These are phyloP conservation scores for Petrophora chlorosata DNA, from an alignment of 2,888 invertebrate genomes.

Conservation along the genomic window DNA sequence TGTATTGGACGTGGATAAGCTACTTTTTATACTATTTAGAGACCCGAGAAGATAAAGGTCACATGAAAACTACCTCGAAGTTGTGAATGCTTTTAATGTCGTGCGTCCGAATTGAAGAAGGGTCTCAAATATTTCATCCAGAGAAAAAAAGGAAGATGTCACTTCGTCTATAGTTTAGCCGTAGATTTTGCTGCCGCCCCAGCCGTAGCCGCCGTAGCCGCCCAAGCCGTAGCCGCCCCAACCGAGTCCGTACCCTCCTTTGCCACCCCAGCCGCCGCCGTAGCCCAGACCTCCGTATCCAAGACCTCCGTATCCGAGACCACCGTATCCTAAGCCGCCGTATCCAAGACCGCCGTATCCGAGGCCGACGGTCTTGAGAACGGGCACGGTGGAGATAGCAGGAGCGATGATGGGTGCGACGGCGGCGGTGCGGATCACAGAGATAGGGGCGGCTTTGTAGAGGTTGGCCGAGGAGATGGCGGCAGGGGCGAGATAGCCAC, in stretches of 20 bases:
- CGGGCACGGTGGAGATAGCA: constrained; percentile 47
- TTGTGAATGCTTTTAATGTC: constrained; percentile 27
- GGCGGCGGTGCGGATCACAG: constrained; percentile 56
- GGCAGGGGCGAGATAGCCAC: constrained; percentile 55
- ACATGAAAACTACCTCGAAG: no score
- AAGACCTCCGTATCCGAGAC: constrained; percentile 35
- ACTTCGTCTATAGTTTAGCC: constrained; percentile 40
- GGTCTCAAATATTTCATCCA: constrained; percentile 6
- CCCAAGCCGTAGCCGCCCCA: constrained; percentile 12
- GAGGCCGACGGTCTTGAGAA: constrained; percentile 44
- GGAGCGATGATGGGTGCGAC: constrained; percentile 53
- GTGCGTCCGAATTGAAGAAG: constrained; percentile 38
- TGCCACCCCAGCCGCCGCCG: constrained; percentile 38
- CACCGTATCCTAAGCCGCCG: constrained; percentile 34
- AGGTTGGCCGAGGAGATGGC: constrained; percentile 66
- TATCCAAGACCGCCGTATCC: constrained; percentile 31
- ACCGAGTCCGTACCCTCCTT: constrained; percentile 36
- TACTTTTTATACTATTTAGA: no score
- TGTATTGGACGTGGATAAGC: no score
- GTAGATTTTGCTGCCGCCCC: constrained; percentile 24
- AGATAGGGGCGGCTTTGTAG: constrained; percentile 65
- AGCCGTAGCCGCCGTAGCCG: constrained; percentile 33
- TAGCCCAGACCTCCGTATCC: constrained; percentile 36
- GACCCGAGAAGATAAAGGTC: no score
- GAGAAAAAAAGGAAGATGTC: constrained; percentile 23